These are phyloP conservation scores for Brachionus asplanchnoidis DNA, from an alignment of 1,140 invertebrate species.

Conservation along the genomic window DNA sequence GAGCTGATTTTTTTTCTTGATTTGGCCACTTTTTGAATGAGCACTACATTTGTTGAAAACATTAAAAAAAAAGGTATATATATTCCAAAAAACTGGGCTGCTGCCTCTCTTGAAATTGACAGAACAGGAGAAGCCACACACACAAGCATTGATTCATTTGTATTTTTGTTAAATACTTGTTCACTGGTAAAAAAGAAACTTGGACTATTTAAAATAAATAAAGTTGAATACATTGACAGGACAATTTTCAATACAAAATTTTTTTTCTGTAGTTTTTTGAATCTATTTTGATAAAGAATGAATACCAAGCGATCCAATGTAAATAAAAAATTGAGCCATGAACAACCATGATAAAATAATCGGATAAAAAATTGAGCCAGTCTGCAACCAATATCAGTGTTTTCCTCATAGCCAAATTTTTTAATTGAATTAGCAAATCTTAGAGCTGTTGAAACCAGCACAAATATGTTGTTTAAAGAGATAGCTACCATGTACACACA, in stretches of 20 bases:
- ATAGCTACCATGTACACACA: not conserved
- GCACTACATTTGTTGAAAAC: not conserved
- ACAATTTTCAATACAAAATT: not conserved
- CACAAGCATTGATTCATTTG: not conserved
- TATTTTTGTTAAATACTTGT: no score
- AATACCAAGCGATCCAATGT: not conserved
- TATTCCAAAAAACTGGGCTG: not conserved
- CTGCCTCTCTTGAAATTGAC: not conserved
- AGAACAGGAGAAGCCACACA: not conserved
- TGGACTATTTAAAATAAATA: not conserved
- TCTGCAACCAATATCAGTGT: not conserved
- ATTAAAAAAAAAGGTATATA: not conserved
- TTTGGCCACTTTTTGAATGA: not conserved
- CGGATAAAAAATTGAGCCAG: not conserved
- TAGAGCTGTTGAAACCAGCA: not conserved
- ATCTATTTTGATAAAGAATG: not conserved
- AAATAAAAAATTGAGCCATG: not conserved
- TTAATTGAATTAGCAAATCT: not conserved
- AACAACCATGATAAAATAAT: not conserved
- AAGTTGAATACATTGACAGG: not conserved
- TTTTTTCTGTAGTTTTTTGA: not conserved
- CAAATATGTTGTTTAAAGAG: not conserved
- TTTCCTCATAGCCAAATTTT: not conserved
- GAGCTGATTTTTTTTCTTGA: not conserved
- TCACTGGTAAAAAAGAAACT: not conserved